Evolutionary conservation across 35 echinoderm and acorn worm species (phyloP), one percentile per base, ranked within the genome.

Genomic region (Acanthaster planci): DNA sequence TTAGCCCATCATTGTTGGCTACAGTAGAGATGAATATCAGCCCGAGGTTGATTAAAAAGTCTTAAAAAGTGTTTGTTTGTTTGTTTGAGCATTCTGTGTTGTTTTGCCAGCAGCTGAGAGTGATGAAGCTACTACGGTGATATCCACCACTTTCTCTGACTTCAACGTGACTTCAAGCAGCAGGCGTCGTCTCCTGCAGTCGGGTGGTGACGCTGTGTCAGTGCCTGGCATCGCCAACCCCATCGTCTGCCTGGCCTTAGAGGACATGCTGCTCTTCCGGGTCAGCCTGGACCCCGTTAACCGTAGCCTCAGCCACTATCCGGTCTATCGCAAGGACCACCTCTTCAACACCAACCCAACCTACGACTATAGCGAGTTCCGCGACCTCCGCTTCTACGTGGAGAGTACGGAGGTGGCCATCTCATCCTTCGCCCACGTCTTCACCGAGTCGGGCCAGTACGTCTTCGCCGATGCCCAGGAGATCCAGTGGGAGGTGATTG

Each of bases 341-440:
- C 82, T 98, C n/a, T 93, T 93, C 85, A 98, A 98, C 91, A 88
- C 87, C 21, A 97, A 97, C 76, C 94, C 94, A n/a, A 82, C 91
- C 7, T 97, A 91, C 54, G 94, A 97, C 76, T 97, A 97, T 84
- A 92, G 94, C 75, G 94, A 92, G 38, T 94, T 93, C 92, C 56
- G 87, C 10, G 95, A 93, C 44, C 80, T 97, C 4, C 67, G 76
- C 8, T 93, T 90, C 85, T 93, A 90, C 68, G 81, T 97, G 22
- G 80, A 83, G 40, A 93, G 77, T 36, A 97, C 95, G 38, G 93
- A 93, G 30, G 88, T 94, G 14, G 68, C 91, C 59, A 91, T 98
- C 30, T 67, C 85, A 21, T 85, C 88, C 19, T 98, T 98, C 36
- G 95, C 95, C 8, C 92, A 98, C 53, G 95, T 98, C 26, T 97